Base-by-base conservation (phyloP, 1,140 invertebrate species). In the Phocides pigmalion region DNA sequence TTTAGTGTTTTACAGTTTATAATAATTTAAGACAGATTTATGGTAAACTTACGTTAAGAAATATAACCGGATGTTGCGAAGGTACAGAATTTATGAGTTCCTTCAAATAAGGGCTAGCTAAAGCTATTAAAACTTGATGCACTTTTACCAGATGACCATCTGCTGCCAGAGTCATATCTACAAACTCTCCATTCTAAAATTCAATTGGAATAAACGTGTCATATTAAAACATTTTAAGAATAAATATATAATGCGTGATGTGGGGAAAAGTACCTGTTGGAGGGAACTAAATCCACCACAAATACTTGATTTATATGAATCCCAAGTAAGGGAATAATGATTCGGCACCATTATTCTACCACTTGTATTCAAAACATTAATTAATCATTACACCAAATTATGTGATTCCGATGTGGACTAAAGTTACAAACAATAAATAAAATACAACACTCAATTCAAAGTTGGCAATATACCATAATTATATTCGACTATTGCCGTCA, bases 91-190 rank as follows among this genome's bases (percentile, higher is more conserved):
- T 93, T 66, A 97, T 95, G 32, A 96, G 82, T 68, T 95, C 93
- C 82, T 95, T 95, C 71, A 97, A 95, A 85, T 95, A 96, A 11
- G 95, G 94, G 74, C 95, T 95, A 76, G 95, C 95, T 47, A 96
- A 92, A n/a, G 94, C 95, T 25, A 96, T 82, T 49, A 97, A 93
- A 59, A 96, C 92, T 87, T 96, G 95, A 79, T 97, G 96, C 19
- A 95, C 95, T 84, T 95, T 95, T 3, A 97, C 88, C 63, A 94
- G 94, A 79, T 94, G 93, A 15, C 95, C 96, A 77, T 96, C 95
- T 44, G 95, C 95, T n/a, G 95, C 95, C 56, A 97, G 79, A 1
- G 95, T 96, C 72, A 96, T 95, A 81, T 97, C 96, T 15, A 96
- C 95, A 81, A 96, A 93, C 64, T 95, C 94, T 64, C 95, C 94